Base-by-base conservation (phyloP, 2,888 invertebrate genomes). In the Aphidoletes aphidimyza region DNA sequence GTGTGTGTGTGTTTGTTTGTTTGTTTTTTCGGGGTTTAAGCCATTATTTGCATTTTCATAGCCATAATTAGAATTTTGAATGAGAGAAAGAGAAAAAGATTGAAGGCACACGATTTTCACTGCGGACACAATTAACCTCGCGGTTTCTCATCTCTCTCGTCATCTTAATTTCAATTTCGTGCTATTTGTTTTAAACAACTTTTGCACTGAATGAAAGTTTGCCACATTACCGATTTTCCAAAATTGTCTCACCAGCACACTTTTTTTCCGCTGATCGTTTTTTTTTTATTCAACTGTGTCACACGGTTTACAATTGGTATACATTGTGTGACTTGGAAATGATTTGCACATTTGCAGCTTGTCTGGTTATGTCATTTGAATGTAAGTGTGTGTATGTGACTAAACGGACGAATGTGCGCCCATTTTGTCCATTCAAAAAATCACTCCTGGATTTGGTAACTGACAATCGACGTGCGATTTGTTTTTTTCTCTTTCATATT, bases 71-170 rank as follows among this genome's bases (percentile, higher is more conserved):
- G 69, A 69, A 69, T 69, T 69, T 69, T 26, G 30, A 69, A 69
- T 30, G 69, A 54, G 26, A n/a, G n/a, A n/a, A n/a, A n/a, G n/a
- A n/a, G n/a, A n/a, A n/a, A n/a, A n/a, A 69, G 69, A 69, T 69
- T 69, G 69, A 69, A 69, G n/a, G 69, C 69, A 69, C 69, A 69
- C 69, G 69, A 69, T 69, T 69, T 69, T 69, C 69, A 69, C 14
- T 17, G 69, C 30, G 69, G 30, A 30, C 69, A 69, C 69, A 69
- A 69, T 69, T 69, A 69, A 69, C 69, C 69, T 69, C 34, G 14
- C n/a, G 34, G 30, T 69, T 69, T 69, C 69, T 69, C 69, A 69
- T 69, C 69, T 69, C 69, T 69, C 42, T n/a, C 42, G 69, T 69
- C 69, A 69, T 69, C 69, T 69, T 69, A 69, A 69, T 69, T 69